A percentile compares a stretch with the other conserved stretches of the same genome.
Conservation (phyloP, 2,113 vertebrate species). For the Cephalopterus ornatus region DNA sequence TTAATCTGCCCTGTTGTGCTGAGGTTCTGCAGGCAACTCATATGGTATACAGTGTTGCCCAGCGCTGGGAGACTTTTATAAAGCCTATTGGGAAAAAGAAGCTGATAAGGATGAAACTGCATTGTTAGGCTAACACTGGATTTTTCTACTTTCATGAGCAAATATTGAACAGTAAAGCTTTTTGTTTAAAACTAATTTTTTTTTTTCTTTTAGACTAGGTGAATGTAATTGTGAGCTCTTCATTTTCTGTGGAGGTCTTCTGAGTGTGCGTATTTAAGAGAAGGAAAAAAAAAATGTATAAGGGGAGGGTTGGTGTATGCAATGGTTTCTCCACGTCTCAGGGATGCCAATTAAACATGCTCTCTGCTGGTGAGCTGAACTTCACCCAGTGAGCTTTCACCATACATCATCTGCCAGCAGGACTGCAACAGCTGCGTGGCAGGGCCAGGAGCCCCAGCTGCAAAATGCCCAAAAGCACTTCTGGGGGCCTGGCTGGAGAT, state of each 20-base stretch:
- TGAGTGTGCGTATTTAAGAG: accelerated
- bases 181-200: neutral
- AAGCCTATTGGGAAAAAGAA: neutral
- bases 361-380: neutral
- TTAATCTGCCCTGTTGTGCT: neutral
- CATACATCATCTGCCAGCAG: neutral
- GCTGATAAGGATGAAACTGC: neutral
- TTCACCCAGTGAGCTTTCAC: neutral
- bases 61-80: neutral
- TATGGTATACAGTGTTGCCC: neutral
- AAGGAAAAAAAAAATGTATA: neutral
- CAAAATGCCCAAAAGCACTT: neutral
- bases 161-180: neutral
- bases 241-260: neutral
- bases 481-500: neutral
- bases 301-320: neutral
- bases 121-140: neutral
- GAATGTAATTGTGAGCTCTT: neutral
- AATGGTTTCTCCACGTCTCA: accelerated
- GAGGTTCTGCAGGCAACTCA: neutral
- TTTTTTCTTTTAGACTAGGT: neutral
- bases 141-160: neutral
- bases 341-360: neutral
- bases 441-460: neutral
- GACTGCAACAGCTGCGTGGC: neutral